phyloP scores from a whole-genome alignment of 2,888 invertebrate genomes.

The Phalangium opilio region DNA sequence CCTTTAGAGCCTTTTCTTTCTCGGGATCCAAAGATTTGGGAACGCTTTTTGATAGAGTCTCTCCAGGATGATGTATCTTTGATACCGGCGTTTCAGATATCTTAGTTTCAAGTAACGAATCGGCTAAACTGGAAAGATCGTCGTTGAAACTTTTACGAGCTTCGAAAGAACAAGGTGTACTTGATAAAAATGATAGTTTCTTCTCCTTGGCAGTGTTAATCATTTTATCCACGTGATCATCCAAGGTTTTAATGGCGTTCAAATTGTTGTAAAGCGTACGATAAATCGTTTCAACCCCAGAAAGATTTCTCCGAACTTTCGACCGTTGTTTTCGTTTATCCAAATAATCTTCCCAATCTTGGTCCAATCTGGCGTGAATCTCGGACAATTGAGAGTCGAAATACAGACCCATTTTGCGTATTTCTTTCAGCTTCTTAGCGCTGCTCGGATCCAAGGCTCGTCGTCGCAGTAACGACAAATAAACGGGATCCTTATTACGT shows the following conservation, averaged over 20 bases:
- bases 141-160: background rate
- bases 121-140: conserved; percentile 12
- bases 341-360: conserved; percentile 50
- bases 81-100: background rate
- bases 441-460: conserved; percentile 47
- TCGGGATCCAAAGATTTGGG: background rate
- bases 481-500: conserved; percentile 29
- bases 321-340: conserved; percentile 5
- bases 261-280: conserved; percentile 11
- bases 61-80: background rate
- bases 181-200: conserved; percentile 5
- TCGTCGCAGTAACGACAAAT: conserved; percentile 28
- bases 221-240: conserved; percentile 5
- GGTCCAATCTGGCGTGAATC: conserved; percentile 53
- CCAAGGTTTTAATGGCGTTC: conserved; percentile 8
- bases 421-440: conserved; percentile 47
- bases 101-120: conserved; percentile 11
- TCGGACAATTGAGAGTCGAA: conserved; percentile 58
- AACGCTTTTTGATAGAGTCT: too few species aligned
- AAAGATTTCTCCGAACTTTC: too few species aligned
- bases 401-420: conserved; percentile 46
- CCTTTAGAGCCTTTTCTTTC: background rate
- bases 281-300: conserved; percentile 10
- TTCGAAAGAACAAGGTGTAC: background rate
- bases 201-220: conserved; percentile 1